Base-by-base conservation (phyloP, 2,797 vertebrate species). In the Echiichthys vipera region DNA sequence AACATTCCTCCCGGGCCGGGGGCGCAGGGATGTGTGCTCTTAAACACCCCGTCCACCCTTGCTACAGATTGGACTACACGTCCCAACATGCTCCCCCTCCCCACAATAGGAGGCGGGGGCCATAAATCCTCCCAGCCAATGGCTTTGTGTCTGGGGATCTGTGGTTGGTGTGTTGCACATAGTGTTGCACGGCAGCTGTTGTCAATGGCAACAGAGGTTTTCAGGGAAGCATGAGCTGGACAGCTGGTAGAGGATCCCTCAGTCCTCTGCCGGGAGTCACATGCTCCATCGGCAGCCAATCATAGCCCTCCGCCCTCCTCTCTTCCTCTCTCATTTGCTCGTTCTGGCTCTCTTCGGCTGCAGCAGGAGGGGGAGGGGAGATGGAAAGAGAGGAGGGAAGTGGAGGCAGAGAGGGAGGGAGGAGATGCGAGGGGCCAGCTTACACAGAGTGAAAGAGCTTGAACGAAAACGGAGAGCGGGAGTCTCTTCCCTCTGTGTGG, bases 151-250 rank as follows among this genome's bases (percentile, higher is more conserved):
- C 70, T 69, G 74, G 65, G 59, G 77, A 45, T 76, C 85, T 84
- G 83, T 77, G 86, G 89, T 86, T 88, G 85, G 88, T 79, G 85
- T 45, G 86, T 78, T 84, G 78, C 84, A 87, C 83, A 85, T 88
- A 78, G 85, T 45, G 86, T 78, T 84, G 78, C 84, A 87, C 83
- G 49, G 91, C 93, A 89, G 92, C 88, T 89, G 95, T 95, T 87
- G 93, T 90, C 93, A 93, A 81, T 93, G 89, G 93, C 90, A 90
- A 95, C 93, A 85, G 90, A 93, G 94, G 88, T 93, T 94, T 92
- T 85, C 81, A 85, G 86, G 86, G 80, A 91, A 88, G 94, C 91
- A 89, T 89, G 93, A 93, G 90, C 87, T 78, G 87, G 92, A 93
- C 91, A 94, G 94, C 93, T 94, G 93, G 94, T 85, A 85, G 89